Evolutionary conservation across 2,797 vertebrate genomes (phyloP), one percentile per base, ranked within the genome.

Genomic region (Crax fasciolata): DNA sequence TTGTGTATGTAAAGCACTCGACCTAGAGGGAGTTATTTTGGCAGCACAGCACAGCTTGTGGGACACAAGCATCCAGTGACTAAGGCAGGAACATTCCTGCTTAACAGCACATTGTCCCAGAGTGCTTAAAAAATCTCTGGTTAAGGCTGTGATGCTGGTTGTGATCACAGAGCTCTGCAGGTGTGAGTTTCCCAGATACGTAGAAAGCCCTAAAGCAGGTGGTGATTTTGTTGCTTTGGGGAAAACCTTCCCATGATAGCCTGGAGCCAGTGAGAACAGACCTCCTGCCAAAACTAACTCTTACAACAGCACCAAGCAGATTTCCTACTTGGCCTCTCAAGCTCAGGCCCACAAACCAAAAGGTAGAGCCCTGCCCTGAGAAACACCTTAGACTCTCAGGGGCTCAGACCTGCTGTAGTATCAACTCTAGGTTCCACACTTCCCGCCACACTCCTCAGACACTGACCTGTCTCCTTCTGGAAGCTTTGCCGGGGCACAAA

Each of bases 401-500:
- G 28, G 38, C 66, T 65, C 48, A 24, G 25, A 6, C 1, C 0
- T 80, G 28, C 21, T 58, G 41, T 32, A 76, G 30, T n/a, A 72
- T 17, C 49, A 72, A 21, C 25, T 43, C 38, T 6, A 8, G 41
- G 61, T 9, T 41, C 80, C 77, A 75, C 17, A 23, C 3, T 6
- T 46, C 32, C 44, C 9, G 32, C 43, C 23, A 6, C 30, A 7
- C 20, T 46, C 5, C 39, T 44, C 38, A n/a, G 39, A 41, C 8
- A 90, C 97, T 95, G 67, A 98, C 98, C 98, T 52, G 98, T 98
- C 86, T 98, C 98, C 3, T 99, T 99, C 84, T 99, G 99, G 11
- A 95, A 97, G 81, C 97, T 96, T 84, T 99, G 99, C 32, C 99
- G 98, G 5, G 99, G 99, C 76, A 99, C 98, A 82, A 99, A 99